phyloP scores from a whole-genome alignment of 2,888 invertebrate genomes.

The Pammene fasciana region DNA sequence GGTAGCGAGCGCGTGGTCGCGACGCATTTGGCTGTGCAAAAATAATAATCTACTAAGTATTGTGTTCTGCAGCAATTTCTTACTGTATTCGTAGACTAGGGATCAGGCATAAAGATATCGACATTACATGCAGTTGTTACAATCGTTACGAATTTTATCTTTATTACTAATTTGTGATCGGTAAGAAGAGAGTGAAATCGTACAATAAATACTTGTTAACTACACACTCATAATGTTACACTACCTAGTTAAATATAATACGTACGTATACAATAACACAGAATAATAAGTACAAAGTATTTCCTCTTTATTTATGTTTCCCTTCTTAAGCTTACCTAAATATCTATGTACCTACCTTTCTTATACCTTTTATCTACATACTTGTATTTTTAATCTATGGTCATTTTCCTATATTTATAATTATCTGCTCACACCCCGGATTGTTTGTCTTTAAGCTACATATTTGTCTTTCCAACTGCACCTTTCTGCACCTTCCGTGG shows the following conservation, averaged over 20 bases:
- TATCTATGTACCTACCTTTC: constrained; percentile 30
- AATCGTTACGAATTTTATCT: constrained; percentile 65
- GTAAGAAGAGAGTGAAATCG: constrained; percentile 76
- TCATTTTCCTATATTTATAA: constrained; percentile 2
- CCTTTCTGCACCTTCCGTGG: constrained; percentile 68
- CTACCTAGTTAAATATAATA: constrained; percentile 72
- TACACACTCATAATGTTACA: constrained; percentile 77
- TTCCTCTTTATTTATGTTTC: constrained; percentile 75
- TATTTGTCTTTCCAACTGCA: constrained; percentile 46
- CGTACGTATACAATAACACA: constrained; percentile 65
- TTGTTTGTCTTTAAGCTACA: constrained; percentile 36
- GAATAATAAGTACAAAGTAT: constrained; percentile 47
- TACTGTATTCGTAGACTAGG: constrained; percentile 61
- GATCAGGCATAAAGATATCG: constrained; percentile 43
- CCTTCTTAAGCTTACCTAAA: constrained; percentile 53
- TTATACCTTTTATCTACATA: constrained; percentile 36
- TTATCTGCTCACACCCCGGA: constrained; percentile 33
- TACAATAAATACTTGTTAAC: constrained; percentile 78
- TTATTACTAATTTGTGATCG: constrained; percentile 72
- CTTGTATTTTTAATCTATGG: constrained; percentile 29
- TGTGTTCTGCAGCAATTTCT: constrained; percentile 54
- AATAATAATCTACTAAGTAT: constrained; percentile 50
- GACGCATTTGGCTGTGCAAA: constrained; percentile 70
- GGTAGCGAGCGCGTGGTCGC: constrained; percentile 57
- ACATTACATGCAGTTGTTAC: constrained; percentile 61